phyloP scores from a whole-genome alignment of 1,140 invertebrate species.

The Eciton burchellii region DNA sequence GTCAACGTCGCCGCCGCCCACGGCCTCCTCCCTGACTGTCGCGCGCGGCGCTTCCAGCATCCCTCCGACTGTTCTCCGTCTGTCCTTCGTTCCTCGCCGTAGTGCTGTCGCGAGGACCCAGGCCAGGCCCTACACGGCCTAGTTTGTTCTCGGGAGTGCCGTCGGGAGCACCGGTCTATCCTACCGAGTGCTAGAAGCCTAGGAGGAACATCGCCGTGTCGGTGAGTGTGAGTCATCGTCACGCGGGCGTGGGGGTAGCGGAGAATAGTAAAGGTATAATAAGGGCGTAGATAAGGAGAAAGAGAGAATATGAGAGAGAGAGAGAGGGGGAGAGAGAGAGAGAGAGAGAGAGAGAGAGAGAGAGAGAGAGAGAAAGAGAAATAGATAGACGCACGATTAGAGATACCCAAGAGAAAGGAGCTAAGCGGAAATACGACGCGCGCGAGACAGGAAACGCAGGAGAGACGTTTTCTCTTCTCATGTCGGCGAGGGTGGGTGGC shows the following conservation, averaged over 20 bases:
- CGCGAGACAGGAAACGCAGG: conserved; percentile 20
- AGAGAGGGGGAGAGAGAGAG: background rate
- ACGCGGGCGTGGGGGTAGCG: background rate
- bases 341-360: background rate
- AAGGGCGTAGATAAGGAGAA: background rate
- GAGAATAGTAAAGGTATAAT: background rate
- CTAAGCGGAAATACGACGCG: conserved; percentile 1
- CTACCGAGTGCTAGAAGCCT: background rate
- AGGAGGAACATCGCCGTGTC: conserved; percentile 23
- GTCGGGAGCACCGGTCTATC: conserved; percentile 6
- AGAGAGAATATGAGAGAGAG: background rate
- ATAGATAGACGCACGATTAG: conserved; percentile 26
- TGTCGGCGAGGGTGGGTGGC: conserved; percentile 22
- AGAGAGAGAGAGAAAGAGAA: conserved; percentile 1
- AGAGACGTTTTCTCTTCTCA: conserved; percentile 39
- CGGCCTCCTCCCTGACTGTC: conserved; percentile 53
- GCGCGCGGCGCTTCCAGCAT: conserved; percentile 56
- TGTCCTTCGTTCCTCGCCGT: conserved; percentile 15
- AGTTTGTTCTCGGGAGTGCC: background rate
- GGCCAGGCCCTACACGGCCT: background rate
- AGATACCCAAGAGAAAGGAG: conserved; percentile 1
- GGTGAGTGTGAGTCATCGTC: conserved; percentile 52
- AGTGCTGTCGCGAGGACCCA: conserved; percentile 27
- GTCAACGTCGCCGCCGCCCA: conserved; percentile 44
- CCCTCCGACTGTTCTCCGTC: conserved; percentile 29